Evolutionary conservation across 2,888 invertebrate species (phyloP), one percentile per base, ranked within the genome.

Genomic region (Meiosimyza decipiens): DNA sequence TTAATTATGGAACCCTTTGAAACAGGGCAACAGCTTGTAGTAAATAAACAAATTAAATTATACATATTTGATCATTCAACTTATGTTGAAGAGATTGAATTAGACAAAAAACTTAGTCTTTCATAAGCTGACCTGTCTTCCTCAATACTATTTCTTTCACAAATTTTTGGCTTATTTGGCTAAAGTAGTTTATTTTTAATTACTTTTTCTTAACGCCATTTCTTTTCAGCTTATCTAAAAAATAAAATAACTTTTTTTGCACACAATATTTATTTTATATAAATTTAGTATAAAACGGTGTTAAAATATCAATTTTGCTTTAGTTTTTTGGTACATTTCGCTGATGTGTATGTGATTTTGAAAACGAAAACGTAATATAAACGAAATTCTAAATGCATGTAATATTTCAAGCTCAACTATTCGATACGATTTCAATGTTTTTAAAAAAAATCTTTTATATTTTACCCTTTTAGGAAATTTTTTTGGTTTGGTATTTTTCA

Each of bases 261-360:
- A 12, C n/a, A 54, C n/a, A 54, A 54, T 16, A 16, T 54, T 18
- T 18, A 54, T 16, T 54, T 54, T 54, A 16, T 54, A 16, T 54
- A 16, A 16, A 3, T 40, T 40, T 40, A 40, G 0, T 40, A 40
- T 40, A 40, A 40, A 40, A 40, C 3, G 9, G 40, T 40, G 40
- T 40, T 40, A 40, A 40, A 40, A 40, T 40, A 40, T 40, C 40
- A 40, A 40, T 40, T 40, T 40, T 40, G 40, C 9, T 7, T 11
- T 16, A 54, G 3, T 15, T 40, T 40, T 67, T 72, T 72, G 60
- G 65, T 73, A 73, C 73, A 64, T 69, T 50, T 18, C 47, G 49
- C 18, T 73, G 73, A 69, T 73, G 73, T 65, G 73, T 69, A 73
- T 73, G 59, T 47, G 57, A 40, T 62, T 62, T 40, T 15, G 59